These are phyloP conservation scores for Squalus acanthias DNA, from an alignment of 2,797 vertebrate species.

Conservation along the genomic window DNA sequence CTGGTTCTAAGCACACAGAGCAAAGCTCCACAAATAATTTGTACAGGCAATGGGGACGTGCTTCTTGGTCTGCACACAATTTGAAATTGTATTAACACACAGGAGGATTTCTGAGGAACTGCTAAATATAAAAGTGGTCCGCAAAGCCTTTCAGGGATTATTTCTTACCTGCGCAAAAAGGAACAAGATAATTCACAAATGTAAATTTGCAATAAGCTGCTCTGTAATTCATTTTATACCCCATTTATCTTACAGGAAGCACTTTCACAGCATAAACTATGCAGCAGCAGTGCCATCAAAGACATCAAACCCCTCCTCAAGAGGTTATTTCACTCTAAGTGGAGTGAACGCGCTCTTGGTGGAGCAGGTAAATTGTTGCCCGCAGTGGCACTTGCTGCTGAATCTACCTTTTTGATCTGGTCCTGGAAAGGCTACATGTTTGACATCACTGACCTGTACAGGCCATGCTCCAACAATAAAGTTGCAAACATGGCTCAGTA, in stretches of 20 bases:
- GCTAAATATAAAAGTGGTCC: not conserved
- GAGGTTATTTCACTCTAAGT: not conserved
- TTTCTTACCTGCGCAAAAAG: not conserved
- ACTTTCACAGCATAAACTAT: not conserved
- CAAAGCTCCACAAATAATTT: conserved; percentile 1
- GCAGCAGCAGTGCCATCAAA: not conserved
- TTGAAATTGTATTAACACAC: not conserved
- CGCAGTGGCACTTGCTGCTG: not conserved
- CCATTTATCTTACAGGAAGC: not conserved
- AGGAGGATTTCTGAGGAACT: not conserved
- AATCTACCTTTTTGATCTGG: not conserved
- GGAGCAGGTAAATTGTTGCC: not conserved
- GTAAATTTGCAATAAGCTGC: not conserved
- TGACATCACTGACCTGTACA: not conserved
- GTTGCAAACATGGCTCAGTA: not conserved
- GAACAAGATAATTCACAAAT: not conserved
- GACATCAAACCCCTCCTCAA: not conserved
- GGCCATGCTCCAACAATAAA: not conserved
- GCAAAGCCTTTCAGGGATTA: not conserved
- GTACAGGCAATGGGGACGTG: not conserved
- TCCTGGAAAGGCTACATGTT: not conserved
- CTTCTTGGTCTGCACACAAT: not conserved
- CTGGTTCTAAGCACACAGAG: not conserved
- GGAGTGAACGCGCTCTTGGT: not conserved
- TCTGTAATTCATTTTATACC: not conserved